A percentile compares a stretch with the other conserved stretches of the same genome.
These are phyloP conservation scores for Operophtera brumata DNA, from an alignment of 2,888 invertebrate species.

Conservation along the genomic window DNA sequence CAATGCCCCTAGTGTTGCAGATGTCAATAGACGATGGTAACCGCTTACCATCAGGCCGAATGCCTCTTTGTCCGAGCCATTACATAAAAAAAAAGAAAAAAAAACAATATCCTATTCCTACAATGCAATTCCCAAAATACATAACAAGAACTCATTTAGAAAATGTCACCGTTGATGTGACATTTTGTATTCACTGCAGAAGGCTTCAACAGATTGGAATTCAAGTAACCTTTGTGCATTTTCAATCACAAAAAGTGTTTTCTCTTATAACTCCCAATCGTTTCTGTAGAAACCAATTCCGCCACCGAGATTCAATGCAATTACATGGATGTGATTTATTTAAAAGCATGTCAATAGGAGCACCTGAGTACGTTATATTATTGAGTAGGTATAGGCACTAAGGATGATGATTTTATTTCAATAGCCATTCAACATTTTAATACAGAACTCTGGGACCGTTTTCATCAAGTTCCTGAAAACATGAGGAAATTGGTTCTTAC, in stretches of 20 bases:
- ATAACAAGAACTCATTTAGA: slow-evolving; percentile 19
- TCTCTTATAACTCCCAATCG: slow-evolving; percentile 34
- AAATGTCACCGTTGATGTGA: slow-evolving; percentile 18
- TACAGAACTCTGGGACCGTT: too few species aligned
- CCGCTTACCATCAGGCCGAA: too few species aligned
- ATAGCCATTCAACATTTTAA: too few species aligned
- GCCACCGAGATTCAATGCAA: slow-evolving; percentile 26
- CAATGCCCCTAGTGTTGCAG: too few species aligned
- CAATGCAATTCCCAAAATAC: too few species aligned
- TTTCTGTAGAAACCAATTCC: slow-evolving; percentile 31
- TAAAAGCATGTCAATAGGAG: slow-evolving; percentile 20
- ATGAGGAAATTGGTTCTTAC: too few species aligned
- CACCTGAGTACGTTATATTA: neutral
- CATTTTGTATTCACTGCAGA: slow-evolving; percentile 41
- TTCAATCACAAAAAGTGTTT: slow-evolving; percentile 41
- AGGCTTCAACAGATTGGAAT: slow-evolving; percentile 45
- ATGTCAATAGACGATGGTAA: too few species aligned
- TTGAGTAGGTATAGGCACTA: neutral
- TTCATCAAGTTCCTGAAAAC: too few species aligned
- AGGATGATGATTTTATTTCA: too few species aligned
- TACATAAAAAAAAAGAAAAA: too few species aligned
- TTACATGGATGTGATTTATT: slow-evolving; percentile 35
- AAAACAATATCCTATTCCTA: too few species aligned
- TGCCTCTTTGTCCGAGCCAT: too few species aligned
- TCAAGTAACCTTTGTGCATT: slow-evolving; percentile 44